Percentiles rank a stretch among this genome's conserved stretches.
phyloP scores from a whole-genome alignment of 1,140 invertebrate genomes.

The Tetraneura akinire region DNA sequence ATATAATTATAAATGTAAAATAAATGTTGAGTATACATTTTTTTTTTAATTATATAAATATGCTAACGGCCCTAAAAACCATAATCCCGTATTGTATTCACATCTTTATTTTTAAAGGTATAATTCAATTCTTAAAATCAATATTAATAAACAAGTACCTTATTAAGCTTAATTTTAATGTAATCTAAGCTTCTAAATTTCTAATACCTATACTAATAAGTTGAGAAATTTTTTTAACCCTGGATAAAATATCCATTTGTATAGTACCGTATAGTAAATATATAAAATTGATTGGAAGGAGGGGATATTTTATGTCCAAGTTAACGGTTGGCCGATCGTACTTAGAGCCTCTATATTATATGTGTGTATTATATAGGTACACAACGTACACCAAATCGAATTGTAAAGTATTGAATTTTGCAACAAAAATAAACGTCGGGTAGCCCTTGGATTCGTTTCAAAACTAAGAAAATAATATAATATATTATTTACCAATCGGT shows the following conservation, averaged over 20 bases:
- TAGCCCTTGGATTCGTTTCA: constrained; percentile 49
- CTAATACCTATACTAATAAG: no score
- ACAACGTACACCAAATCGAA: constrained; percentile 27
- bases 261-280: constrained; percentile 9
- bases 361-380: neutral
- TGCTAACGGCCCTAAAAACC: no score
- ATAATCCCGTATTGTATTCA: no score
- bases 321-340: constrained; percentile 44
- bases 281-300: neutral
- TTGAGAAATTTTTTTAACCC: constrained; percentile 23
- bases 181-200: no score
- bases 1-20: no score
- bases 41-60: no score
- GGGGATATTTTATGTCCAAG: constrained; percentile 35
- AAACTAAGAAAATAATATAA: constrained; percentile 27
- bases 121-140: no score
- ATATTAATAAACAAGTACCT: no score
- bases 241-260: constrained; percentile 15
- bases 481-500: constrained; percentile 18
- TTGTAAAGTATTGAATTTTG: constrained; percentile 40
- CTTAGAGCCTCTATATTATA: constrained; percentile 11
- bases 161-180: no score
- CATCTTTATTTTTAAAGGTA: no score
- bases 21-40: no score
- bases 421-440: constrained; percentile 42